Evolutionary conservation across 1,140 invertebrate species (phyloP).

Genomic region (Achatina immaculata): DNA sequence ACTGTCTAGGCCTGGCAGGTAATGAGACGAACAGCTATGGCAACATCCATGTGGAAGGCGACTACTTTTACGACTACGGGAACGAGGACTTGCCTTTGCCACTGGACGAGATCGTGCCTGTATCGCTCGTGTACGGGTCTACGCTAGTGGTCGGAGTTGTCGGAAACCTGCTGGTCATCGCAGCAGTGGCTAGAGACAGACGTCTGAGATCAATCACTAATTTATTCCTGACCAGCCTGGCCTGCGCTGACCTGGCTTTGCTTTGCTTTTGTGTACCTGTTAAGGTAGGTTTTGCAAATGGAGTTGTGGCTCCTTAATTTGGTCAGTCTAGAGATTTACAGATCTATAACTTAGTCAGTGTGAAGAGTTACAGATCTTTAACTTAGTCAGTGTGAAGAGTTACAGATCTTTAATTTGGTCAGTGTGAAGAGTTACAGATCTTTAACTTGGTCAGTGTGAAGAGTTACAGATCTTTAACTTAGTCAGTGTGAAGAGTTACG

Average conservation of each 20-base stretch:
- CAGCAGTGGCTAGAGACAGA: constrained; percentile 73
- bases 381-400: too few species aligned
- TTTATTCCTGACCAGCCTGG: constrained; percentile 79
- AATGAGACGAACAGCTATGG: neutral
- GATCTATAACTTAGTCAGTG: too few species aligned
- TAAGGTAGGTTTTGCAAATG: constrained; percentile 74
- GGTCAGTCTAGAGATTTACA: too few species aligned
- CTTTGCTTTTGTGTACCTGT: constrained; percentile 82
- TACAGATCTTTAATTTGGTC: too few species aligned
- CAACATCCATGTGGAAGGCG: neutral
- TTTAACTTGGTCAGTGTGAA: too few species aligned
- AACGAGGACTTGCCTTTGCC: constrained; percentile 65
- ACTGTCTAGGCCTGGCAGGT: neutral
- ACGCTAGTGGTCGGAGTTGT: constrained; percentile 77
- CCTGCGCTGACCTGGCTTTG: constrained; percentile 80
- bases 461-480: too few species aligned
- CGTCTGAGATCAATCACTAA: constrained; percentile 78
- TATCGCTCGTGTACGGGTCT: constrained; percentile 76
- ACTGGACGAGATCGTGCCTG: constrained; percentile 76
- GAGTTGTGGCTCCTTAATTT: too few species aligned
- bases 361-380: too few species aligned
- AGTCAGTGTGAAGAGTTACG: too few species aligned
- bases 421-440: too few species aligned
- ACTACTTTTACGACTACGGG: constrained; percentile 69
- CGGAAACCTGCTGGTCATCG: constrained; percentile 77